These are phyloP conservation scores for Propsilocerus akamusi DNA, from an alignment of 1,140 invertebrate genomes.

Conservation along the genomic window DNA sequence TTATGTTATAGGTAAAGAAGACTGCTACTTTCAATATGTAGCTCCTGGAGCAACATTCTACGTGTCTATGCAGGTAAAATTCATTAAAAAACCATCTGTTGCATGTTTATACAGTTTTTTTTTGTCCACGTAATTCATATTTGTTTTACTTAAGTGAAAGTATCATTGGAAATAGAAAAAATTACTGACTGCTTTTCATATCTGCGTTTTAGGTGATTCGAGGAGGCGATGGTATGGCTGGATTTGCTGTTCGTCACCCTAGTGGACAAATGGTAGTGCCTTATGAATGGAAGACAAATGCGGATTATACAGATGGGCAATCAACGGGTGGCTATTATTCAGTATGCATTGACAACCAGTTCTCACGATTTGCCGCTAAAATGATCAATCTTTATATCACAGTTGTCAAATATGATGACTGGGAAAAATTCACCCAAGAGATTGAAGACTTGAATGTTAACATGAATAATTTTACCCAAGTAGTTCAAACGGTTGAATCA, in stretches of 20 bases:
- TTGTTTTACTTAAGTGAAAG: constrained; percentile 1
- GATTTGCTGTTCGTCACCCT: constrained; percentile 76
- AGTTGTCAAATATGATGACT: constrained; percentile 83
- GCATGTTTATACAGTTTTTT: background rate
- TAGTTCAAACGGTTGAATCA: constrained; percentile 55
- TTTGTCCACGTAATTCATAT: background rate
- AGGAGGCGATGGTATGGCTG: constrained; percentile 82
- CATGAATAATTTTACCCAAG: constrained; percentile 78
- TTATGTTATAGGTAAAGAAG: constrained; percentile 42
- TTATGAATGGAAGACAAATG: constrained; percentile 71
- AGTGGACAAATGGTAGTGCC: constrained; percentile 66
- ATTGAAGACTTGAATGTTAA: constrained; percentile 70
- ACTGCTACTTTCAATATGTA: constrained; percentile 87
- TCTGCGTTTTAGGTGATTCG: constrained; percentile 43
- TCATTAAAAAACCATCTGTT: constrained; percentile 1
- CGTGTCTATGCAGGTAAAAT: constrained; percentile 72
- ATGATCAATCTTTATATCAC: constrained; percentile 85
- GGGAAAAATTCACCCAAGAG: constrained; percentile 82
- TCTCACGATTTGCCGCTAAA: constrained; percentile 80
- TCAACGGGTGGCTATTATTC: constrained; percentile 70
- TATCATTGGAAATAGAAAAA: constrained; percentile 1
- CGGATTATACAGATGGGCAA: constrained; percentile 71
- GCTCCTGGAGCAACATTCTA: constrained; percentile 83
- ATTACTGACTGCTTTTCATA: too few relatives aligned
- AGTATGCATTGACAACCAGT: constrained; percentile 91